phyloP scores from a whole-genome alignment of 2,888 invertebrate genomes.

The Melieria omissa region DNA sequence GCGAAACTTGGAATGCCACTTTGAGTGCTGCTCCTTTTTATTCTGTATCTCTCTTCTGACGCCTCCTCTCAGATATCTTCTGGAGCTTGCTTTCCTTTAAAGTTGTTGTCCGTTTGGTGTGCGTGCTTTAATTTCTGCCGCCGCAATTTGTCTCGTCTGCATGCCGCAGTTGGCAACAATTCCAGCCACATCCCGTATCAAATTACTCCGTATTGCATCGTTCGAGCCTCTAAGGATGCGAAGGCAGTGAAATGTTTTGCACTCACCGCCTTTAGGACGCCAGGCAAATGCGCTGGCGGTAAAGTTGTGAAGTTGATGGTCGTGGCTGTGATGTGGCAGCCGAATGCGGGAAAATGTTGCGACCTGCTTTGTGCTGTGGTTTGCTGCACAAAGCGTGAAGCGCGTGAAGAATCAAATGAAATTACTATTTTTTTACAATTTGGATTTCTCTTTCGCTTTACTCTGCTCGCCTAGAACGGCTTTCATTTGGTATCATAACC shows the following conservation, averaged over 20 bases:
- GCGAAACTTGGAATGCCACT: conserved; percentile 23
- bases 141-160: neutral
- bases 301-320: neutral
- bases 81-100: conserved; percentile 1
- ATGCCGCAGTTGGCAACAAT: neutral
- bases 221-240: conserved; percentile 24
- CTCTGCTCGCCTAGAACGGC: no score
- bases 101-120: neutral
- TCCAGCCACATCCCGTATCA: conserved; percentile 1
- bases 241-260: neutral
- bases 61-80: conserved; percentile 1
- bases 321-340: neutral
- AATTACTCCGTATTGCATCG: conserved; percentile 29
- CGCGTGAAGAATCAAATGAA: neutral
- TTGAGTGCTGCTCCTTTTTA: conserved; percentile 17
- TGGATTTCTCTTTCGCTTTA: neutral
- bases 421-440: neutral
- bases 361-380: neutral
- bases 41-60: neutral
- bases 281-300: neutral
- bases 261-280: neutral
- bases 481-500: neutral
- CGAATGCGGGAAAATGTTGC: neutral
- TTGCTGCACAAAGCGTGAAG: neutral
- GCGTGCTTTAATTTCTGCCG: conserved; percentile 1